A percentile compares a stretch with the other conserved stretches of the same genome.
Conservation (phyloP, 2,888 invertebrate species). For the Luffia ferchaultella region DNA sequence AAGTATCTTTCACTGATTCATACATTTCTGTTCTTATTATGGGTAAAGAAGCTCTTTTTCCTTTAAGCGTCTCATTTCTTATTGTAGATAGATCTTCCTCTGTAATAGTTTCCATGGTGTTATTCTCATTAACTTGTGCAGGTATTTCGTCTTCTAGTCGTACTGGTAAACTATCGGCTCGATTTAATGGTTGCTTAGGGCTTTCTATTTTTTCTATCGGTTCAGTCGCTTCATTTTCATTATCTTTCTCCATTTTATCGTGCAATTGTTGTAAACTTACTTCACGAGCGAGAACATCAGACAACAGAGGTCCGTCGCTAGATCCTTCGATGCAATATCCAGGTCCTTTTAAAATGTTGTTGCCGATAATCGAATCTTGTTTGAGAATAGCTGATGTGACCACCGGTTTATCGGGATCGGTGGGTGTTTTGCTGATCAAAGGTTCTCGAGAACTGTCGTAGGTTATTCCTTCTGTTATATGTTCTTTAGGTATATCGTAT, state of each 20-base stretch:
- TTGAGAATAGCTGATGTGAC: slow-evolving; percentile 77
- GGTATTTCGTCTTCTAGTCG: slow-evolving; percentile 46
- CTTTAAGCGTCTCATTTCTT: slow-evolving; percentile 33
- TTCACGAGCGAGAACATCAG: slow-evolving; percentile 57
- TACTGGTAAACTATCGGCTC: slow-evolving; percentile 64
- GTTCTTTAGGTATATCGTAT: slow-evolving; percentile 54
- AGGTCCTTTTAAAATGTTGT: slow-evolving; percentile 46
- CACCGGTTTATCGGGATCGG: slow-evolving; percentile 69
- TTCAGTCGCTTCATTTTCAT: slow-evolving; percentile 46
- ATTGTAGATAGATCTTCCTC: slow-evolving; percentile 41
- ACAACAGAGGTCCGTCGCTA: slow-evolving; percentile 54
- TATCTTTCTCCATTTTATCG: slow-evolving; percentile 41
- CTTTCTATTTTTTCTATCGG: slow-evolving; percentile 42
- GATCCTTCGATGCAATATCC: slow-evolving; percentile 59
- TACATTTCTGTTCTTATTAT: slow-evolving; percentile 58
- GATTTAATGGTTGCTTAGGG: slow-evolving; percentile 50
- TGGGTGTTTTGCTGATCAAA: slow-evolving; percentile 50
- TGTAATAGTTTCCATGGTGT: slow-evolving; percentile 38
- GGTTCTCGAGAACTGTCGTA: slow-evolving; percentile 57
- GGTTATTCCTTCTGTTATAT: slow-evolving; percentile 35
- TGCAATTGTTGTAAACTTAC: slow-evolving; percentile 49
- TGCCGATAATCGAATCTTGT: slow-evolving; percentile 64
- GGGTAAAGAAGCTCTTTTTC: slow-evolving; percentile 49
- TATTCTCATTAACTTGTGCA: slow-evolving; percentile 21
- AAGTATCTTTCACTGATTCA: slow-evolving; percentile 61